Conservation (phyloP, 53 echinoderm and acorn worm species). For the Hippasteria phrygiana region DNA sequence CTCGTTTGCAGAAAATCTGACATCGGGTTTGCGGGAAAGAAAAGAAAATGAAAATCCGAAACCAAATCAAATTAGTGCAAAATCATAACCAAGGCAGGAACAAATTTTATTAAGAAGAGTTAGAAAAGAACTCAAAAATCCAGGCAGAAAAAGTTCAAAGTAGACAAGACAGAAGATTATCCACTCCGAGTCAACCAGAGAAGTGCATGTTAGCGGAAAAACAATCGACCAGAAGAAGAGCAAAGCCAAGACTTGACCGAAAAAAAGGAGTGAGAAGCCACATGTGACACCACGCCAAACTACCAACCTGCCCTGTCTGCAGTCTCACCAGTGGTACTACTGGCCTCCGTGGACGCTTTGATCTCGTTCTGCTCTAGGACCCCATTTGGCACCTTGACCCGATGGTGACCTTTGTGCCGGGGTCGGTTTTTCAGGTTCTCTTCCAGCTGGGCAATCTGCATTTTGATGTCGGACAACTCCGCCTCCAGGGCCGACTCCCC, state of each 20-base stretch:
- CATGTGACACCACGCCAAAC: background rate
- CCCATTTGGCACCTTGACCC: constrained; percentile 18
- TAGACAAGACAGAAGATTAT: background rate
- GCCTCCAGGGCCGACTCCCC: constrained; percentile 85
- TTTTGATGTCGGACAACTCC: constrained; percentile 88
- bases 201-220: background rate
- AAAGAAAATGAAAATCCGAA: background rate
- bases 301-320: background rate
- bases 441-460: constrained; percentile 85
- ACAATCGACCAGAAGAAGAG: background rate
- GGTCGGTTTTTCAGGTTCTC: constrained; percentile 71
- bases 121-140: background rate
- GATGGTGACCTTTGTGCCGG: constrained; percentile 31
- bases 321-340: background rate
- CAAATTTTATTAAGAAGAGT: constrained; percentile 5
- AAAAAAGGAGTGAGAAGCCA: background rate
- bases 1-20: background rate
- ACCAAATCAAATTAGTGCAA: background rate
- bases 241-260: background rate
- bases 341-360: background rate
- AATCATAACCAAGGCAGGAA: background rate
- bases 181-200: background rate
- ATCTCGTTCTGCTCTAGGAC: constrained; percentile 21
- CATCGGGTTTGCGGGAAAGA: constrained; percentile 11
- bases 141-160: background rate